Base-by-base conservation (phyloP, 2,113 vertebrate species). In the Chaetorhynchus papuensis region DNA sequence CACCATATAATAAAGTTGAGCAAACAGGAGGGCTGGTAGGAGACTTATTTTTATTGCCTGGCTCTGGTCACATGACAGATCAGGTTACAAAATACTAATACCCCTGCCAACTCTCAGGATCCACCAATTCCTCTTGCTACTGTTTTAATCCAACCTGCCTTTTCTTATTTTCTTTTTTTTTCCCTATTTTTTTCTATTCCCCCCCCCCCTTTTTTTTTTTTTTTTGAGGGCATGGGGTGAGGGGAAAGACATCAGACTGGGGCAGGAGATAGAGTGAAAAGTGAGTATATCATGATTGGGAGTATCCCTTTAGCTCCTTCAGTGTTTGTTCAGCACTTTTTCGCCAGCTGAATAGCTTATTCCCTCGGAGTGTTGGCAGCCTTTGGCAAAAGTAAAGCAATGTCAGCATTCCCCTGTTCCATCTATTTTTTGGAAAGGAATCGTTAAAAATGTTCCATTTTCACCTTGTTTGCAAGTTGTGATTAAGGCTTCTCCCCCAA, bases 301-400 rank as follows among this genome's bases (percentile, higher is more conserved):
- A 95, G 94, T 96, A 94, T 94, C 93, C 94, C 89, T 94, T 86
- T 78, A 96, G 96, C 84, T 89, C 93, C 74, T 94, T 91, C 93
- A 81, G 54, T 97, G 96, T 97, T 94, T 96, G 94, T 93, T 97
- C 96, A 97, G 95, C 95, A 96, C 95, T 95, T 97, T 97, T 93
- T 92, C 22, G 1, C 95, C 95, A 95, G 86, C 94, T 96, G 94
- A 96, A 83, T 20, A 94, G 96, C 83, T 95, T 95, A 92, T 95
- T 95, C 94, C 93, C 83, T 95, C 19, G 0, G 72, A 95, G 86
- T 92, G 95, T 56, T 96, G 96, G 96, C 96, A 97, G 95, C 91
- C 89, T 93, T 94, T 97, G 96, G 96, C 95, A 96, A 90, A 90
- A 95, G 83, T 80, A 96, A 97, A 95, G 94, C 96, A 91, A 74